phyloP scores from a whole-genome alignment of 2,888 invertebrate genomes.

The Eugnorisma glareosa region DNA sequence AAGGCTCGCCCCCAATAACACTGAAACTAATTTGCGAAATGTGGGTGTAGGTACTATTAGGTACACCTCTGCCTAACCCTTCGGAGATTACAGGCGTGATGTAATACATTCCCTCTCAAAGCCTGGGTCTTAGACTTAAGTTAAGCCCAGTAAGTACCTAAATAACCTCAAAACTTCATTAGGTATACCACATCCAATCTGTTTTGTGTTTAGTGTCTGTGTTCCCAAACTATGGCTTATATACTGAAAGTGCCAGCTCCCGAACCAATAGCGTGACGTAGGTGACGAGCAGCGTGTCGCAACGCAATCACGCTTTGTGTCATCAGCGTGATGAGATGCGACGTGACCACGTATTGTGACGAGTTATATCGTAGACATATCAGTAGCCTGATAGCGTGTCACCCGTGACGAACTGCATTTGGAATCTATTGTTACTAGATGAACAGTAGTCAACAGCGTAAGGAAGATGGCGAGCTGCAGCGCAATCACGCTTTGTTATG shows the following conservation, averaged over 20 bases:
- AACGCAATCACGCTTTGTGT: slow-evolving; percentile 49
- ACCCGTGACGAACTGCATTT: no score
- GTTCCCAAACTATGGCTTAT: slow-evolving; percentile 27
- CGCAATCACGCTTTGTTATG: not conserved
- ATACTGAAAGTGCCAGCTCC: slow-evolving; percentile 34
- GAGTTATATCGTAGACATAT: not conserved
- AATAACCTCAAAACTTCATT: not conserved
- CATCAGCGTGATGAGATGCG: slow-evolving; percentile 10
- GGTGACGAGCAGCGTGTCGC: slow-evolving; percentile 32
- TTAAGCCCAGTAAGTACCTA: no score
- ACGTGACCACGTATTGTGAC: not conserved
- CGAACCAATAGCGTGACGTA: slow-evolving; percentile 26
- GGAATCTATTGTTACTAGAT: not conserved
- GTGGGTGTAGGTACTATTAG: not conserved
- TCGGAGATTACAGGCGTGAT: not conserved
- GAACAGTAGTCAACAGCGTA: not conserved
- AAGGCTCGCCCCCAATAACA: not conserved
- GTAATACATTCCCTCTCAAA: not conserved
- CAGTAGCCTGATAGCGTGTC: no score
- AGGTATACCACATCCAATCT: slow-evolving; percentile 21
- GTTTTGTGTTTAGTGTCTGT: not conserved
- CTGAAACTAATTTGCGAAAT: not conserved
- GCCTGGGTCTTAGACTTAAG: not conserved
- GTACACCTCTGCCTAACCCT: not conserved
- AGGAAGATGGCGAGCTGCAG: not conserved